These are phyloP conservation scores for Karalla daura DNA, from an alignment of 2,797 vertebrate genomes.

Conservation along the genomic window DNA sequence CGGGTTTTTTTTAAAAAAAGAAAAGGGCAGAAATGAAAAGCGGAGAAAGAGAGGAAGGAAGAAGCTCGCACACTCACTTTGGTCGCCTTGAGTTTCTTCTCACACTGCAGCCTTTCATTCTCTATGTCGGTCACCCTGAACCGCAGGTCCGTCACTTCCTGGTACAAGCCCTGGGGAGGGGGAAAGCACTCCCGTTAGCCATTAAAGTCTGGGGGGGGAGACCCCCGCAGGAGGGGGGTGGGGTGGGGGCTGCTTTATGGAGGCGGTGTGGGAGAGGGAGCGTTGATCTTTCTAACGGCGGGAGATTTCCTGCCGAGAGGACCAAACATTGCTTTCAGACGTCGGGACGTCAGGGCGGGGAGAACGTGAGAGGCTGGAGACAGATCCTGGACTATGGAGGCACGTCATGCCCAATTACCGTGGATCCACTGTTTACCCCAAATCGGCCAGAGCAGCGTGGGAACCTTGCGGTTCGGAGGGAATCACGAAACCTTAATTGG, in stretches of 20 bases:
- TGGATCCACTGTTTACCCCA: slow-evolving; percentile 25
- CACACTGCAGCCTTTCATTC: slow-evolving; percentile 90
- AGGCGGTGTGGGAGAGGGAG: slow-evolving; percentile 36
- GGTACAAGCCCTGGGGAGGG: slow-evolving; percentile 87
- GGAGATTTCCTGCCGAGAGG: slow-evolving; percentile 42
- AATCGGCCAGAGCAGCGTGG: slow-evolving; percentile 14
- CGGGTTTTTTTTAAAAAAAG: too few relatives aligned
- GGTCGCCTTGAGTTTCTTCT: slow-evolving; percentile 90
- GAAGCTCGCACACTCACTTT: slow-evolving; percentile 89
- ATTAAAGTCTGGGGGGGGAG: slow-evolving; percentile 14
- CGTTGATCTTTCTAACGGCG: slow-evolving; percentile 2
- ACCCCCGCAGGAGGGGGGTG: slow-evolving; percentile 13
- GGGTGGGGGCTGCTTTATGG: too few relatives aligned
- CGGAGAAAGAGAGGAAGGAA: slow-evolving; percentile 10
- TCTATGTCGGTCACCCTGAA: slow-evolving; percentile 90
- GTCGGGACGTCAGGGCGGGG: slow-evolving; percentile 35
- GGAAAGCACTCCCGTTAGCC: slow-evolving; percentile 47
- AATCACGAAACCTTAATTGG: neutral
- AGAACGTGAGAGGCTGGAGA: slow-evolving; percentile 40
- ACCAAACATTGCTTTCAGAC: slow-evolving; percentile 40
- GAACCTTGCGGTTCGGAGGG: neutral
- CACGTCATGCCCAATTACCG: slow-evolving; percentile 17
- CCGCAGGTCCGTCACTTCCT: slow-evolving; percentile 90
- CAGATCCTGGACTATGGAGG: slow-evolving; percentile 16
- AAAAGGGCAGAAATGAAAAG: slow-evolving; percentile 6